phyloP scores from a whole-genome alignment of 2,888 invertebrate genomes.

The Hartigia nigra region DNA sequence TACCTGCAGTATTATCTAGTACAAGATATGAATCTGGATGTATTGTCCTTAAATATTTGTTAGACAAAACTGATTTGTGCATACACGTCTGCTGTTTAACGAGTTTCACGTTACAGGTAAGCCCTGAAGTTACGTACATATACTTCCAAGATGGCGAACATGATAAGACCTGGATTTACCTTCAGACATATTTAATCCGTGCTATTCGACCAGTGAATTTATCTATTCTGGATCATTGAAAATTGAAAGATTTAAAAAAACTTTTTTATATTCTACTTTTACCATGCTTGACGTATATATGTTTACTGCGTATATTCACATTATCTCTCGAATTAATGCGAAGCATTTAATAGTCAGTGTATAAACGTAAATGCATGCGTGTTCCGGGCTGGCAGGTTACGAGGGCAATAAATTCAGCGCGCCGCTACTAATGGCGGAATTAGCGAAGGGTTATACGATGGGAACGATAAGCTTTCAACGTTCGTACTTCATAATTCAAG shows the following conservation, averaged over 20 bases:
- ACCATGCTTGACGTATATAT: not conserved
- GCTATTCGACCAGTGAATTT: not conserved
- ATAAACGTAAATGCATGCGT: not conserved
- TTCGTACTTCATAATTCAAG: conserved; percentile 2
- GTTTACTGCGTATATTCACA: not conserved
- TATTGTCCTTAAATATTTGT: not conserved
- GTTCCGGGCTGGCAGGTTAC: conserved; percentile 3
- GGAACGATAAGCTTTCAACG: conserved; percentile 2
- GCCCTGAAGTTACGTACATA: not conserved
- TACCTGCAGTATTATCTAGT: not conserved
- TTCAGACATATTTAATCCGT: not conserved
- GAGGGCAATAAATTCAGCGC: conserved; percentile 1
- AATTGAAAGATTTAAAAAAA: not conserved
- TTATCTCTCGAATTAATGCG: not conserved
- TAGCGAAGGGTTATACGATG: conserved; percentile 6
- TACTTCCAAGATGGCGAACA: not conserved
- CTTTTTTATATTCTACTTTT: not conserved
- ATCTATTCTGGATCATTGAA: not conserved
- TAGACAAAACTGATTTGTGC: not conserved
- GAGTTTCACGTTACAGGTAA: not conserved
- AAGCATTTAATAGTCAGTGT: not conserved
- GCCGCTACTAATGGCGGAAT: not conserved
- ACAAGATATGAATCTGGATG: not conserved
- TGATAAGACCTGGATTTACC: not conserved
- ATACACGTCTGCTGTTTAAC: not conserved